phyloP scores from a whole-genome alignment of 2,888 invertebrate species.

The Oscheius myriophilus region DNA sequence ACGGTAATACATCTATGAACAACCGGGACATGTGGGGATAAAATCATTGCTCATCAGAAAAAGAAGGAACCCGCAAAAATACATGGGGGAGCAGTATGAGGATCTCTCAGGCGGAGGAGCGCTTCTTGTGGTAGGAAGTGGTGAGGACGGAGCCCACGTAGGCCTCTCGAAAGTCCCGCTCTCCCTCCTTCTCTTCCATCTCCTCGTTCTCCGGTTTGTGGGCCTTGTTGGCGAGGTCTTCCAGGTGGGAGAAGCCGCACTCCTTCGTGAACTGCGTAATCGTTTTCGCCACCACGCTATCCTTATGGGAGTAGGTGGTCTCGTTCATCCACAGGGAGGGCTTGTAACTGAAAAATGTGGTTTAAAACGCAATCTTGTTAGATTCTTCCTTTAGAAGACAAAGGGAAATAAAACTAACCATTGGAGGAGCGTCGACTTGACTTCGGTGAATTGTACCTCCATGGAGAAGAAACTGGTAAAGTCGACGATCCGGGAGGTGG shows the following conservation, averaged over 20 bases:
- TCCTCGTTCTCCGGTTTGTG: neutral
- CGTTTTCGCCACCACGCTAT: slow-evolving; percentile 5
- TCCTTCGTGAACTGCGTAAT: slow-evolving; percentile 18
- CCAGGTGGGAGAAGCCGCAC: slow-evolving; percentile 6
- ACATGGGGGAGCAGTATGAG: too few species aligned
- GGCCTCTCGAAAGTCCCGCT: neutral
- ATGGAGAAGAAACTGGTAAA: slow-evolving; percentile 4
- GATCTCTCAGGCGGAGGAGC: too few species aligned
- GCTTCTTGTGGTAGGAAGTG: slow-evolving; percentile 12
- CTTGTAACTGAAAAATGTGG: slow-evolving; percentile 11
- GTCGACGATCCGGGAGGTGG: neutral
- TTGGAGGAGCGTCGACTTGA: slow-evolving; percentile 18
- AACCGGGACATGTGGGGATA: too few species aligned
- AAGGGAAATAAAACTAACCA: slow-evolving; percentile 3
- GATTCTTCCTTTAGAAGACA: neutral
- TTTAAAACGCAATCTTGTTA: too few species aligned
- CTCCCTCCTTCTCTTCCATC: neutral
- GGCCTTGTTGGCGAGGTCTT: slow-evolving; percentile 2
- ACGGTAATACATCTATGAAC: too few species aligned
- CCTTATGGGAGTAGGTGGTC: slow-evolving; percentile 13
- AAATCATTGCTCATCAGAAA: too few species aligned
- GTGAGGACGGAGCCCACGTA: slow-evolving; percentile 14
- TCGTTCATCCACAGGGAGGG: slow-evolving; percentile 27
- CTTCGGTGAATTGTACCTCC: slow-evolving; percentile 26
- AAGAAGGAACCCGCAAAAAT: too few species aligned